phyloP scores from a whole-genome alignment of 2,113 vertebrate genomes.

The Axis porcinus region DNA sequence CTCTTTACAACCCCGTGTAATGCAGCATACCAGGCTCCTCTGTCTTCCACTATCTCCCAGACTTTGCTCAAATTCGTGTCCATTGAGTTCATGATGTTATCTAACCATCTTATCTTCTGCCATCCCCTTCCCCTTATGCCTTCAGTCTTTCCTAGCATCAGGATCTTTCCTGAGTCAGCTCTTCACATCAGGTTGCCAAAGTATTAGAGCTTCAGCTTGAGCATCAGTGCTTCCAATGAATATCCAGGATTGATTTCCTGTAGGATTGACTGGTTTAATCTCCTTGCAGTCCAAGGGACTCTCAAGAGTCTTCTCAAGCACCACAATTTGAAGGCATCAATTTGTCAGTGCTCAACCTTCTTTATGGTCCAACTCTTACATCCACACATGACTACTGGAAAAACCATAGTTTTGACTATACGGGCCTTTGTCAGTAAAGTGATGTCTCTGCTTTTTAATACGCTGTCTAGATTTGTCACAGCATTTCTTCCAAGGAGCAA shows the following conservation, averaged over 20 bases:
- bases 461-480: accelerated
- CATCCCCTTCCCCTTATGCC: neutral
- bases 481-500: neutral
- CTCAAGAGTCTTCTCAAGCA: neutral
- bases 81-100: neutral
- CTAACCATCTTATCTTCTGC: neutral
- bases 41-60: neutral
- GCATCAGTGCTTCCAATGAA: neutral
- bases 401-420: neutral
- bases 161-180: neutral
- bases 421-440: accelerated
- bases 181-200: neutral
- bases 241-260: neutral
- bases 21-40: neutral
- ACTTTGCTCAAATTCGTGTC: neutral
- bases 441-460: neutral
- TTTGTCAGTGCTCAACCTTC: accelerated
- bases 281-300: neutral
- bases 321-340: neutral
- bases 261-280: neutral
- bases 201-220: neutral
- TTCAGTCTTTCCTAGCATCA: neutral
- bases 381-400: neutral
- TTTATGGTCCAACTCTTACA: neutral
- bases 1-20: neutral